phyloP scores from a whole-genome alignment of 1,140 invertebrate genomes.

The Aphelenchoides fujianensis region DNA sequence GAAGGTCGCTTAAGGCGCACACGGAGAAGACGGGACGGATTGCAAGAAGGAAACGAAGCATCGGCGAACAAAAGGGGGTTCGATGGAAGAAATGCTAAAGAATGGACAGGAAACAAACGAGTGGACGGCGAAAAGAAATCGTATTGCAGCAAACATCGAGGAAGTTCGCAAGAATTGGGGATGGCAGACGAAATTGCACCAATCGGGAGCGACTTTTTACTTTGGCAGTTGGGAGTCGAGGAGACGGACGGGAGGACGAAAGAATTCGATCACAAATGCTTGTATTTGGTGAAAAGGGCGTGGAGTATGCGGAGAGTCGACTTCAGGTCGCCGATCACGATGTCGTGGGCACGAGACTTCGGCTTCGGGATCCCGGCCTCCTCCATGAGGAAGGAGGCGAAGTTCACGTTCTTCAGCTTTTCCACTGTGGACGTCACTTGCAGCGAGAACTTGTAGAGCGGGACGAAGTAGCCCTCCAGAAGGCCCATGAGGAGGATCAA shows the following conservation, averaged over 20 bases:
- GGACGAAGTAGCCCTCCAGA: constrained; percentile 95
- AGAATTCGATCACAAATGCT: constrained; percentile 66
- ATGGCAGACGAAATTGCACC: too few relatives aligned
- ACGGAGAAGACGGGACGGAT: too few relatives aligned
- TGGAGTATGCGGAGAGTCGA: constrained; percentile 92
- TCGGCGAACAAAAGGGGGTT: too few relatives aligned
- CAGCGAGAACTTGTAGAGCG: constrained; percentile 86
- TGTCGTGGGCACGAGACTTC: constrained; percentile 85
- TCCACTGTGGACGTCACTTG: constrained; percentile 66
- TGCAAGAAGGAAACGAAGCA: too few relatives aligned
- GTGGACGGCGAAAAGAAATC: too few relatives aligned
- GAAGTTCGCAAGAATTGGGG: too few relatives aligned
- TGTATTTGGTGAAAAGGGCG: constrained; percentile 93
- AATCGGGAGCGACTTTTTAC: too few relatives aligned
- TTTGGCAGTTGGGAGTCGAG: neutral
- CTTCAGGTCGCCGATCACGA: constrained; percentile 94
- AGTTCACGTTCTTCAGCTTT: constrained; percentile 90
- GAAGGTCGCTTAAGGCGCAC: too few relatives aligned
- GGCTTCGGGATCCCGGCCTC: constrained; percentile 91
- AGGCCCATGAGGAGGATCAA: constrained; percentile 89
- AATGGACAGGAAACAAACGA: too few relatives aligned
- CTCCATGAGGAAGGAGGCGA: constrained; percentile 96
- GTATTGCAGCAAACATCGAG: too few relatives aligned
- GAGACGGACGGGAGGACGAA: too few relatives aligned
- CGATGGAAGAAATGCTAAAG: too few relatives aligned